These are phyloP conservation scores for Drosophila ohnishii DNA, from an alignment of 1,140 invertebrate genomes.

Conservation along the genomic window DNA sequence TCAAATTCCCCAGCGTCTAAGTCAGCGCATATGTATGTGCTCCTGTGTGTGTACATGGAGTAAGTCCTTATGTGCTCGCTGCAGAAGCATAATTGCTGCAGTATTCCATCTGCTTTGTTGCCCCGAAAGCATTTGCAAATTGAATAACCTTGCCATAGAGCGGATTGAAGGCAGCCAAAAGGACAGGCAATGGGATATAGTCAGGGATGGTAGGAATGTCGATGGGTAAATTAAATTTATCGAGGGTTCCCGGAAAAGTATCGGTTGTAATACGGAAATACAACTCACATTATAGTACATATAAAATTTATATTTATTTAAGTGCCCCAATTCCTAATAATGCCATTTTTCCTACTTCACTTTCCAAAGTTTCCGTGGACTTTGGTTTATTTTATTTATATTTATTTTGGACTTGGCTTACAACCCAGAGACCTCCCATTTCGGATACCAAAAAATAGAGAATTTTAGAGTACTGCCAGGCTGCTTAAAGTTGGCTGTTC, in stretches of 20 bases:
- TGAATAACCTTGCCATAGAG: conserved; percentile 47
- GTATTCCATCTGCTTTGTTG: conserved; percentile 60
- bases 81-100: conserved; percentile 53
- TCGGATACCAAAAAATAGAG: background rate
- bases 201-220: background rate
- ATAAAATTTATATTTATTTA: too few relatives aligned
- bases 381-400: too few relatives aligned
- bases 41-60: background rate
- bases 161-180: conserved; percentile 4
- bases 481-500: conserved; percentile 10
- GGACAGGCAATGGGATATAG: background rate
- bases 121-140: conserved; percentile 53
- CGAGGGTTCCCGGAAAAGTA: background rate
- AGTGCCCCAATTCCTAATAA: background rate
- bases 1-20: conserved; percentile 17
- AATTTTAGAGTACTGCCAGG: background rate
- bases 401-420: background rate
- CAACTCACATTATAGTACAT: too few relatives aligned
- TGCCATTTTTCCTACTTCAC: background rate
- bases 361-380: background rate
- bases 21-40: conserved; percentile 2
- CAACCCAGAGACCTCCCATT: background rate
- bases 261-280: too few relatives aligned
- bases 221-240: background rate
- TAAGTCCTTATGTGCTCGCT: conserved; percentile 12